Base-by-base conservation (phyloP, 2,113 vertebrate species). In the Eurypyga helias region DNA sequence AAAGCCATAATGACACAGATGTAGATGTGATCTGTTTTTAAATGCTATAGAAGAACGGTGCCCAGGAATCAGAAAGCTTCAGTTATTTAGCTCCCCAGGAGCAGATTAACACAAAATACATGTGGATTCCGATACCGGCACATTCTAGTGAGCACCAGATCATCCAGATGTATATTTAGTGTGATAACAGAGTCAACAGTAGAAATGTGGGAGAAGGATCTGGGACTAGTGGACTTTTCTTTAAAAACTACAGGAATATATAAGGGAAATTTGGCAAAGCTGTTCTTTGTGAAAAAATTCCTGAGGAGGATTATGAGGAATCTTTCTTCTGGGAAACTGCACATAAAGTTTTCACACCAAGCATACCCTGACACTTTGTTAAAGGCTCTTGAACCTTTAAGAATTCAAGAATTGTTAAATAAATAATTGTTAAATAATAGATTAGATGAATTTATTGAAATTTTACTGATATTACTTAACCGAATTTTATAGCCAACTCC, bases 1-100 rank as follows among this genome's bases (percentile, higher is more conserved):
- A 96, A 82, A 95, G 90, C 87, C 85, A 72, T 80, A 92, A 90
- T 66, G 62, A 96, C 82, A 96, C 86, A 89, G 91, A 96, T 58
- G 89, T 66, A 84, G 87, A 94, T 85, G 69, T 55, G 89, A 95
- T 87, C 79, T 67, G 29, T 79, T 96, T 94, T 87, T 66, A 93
- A 96, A 80, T 84, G 71, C 85, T 87, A n/a, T 61, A 25, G 26
- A 89, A 87, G 73, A 95, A 71, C 29, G 18, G 79, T 92, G 87
- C 71, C 72, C 57, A 70, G 69, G 65, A 95, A 70, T 76, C 54
- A 88, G 41, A 23, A 90, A 92, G 76, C 33, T 83, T 90, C 48
- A 65, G 38, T 71, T 76, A 70, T 55, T 77, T 73, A 83, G 57
- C 85, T 94, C 51, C 66, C 57, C 65, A 95, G 77, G 33, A 93